Percentiles rank a stretch among this genome's conserved stretches.
Conservation (phyloP, 2,797 vertebrate genomes). For the Chloroceryle amazona region DNA sequence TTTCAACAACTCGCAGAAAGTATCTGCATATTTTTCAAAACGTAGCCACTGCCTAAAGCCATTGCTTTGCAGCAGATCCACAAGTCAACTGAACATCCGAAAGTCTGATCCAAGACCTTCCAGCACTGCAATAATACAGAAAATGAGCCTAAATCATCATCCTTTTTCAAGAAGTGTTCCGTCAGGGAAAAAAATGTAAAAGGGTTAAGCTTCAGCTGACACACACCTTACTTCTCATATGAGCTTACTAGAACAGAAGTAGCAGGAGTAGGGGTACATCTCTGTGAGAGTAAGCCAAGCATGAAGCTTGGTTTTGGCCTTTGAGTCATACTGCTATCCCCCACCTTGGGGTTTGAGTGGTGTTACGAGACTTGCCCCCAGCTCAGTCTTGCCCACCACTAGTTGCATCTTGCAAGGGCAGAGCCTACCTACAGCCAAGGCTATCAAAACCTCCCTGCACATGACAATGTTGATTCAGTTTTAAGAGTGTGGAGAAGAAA, state of each 20-base stretch:
- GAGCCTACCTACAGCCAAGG: not conserved
- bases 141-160: slow-evolving; percentile 37
- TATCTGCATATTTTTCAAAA: slow-evolving; percentile 62
- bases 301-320: not conserved
- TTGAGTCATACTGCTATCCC: not conserved
- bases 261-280: not conserved
- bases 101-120: slow-evolving; percentile 50
- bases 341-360: not conserved
- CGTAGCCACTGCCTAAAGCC: slow-evolving; percentile 51
- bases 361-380: not conserved
- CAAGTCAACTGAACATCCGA: not conserved
- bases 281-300: not conserved
- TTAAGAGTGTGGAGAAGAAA: not conserved
- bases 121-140: not conserved
- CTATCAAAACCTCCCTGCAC: not conserved
- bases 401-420: not conserved
- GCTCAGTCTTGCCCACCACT: not conserved
- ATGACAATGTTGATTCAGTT: not conserved
- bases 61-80: slow-evolving; percentile 41
- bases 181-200: slow-evolving; percentile 42
- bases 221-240: not conserved
- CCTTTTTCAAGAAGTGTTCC: slow-evolving; percentile 20
- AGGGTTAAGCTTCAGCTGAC: slow-evolving; percentile 53
- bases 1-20: slow-evolving; percentile 33
- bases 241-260: not conserved